Evolutionary conservation across 1,140 invertebrate species (phyloP), one percentile per base, ranked within the genome.

Genomic region (Octopus sinensis): DNA sequence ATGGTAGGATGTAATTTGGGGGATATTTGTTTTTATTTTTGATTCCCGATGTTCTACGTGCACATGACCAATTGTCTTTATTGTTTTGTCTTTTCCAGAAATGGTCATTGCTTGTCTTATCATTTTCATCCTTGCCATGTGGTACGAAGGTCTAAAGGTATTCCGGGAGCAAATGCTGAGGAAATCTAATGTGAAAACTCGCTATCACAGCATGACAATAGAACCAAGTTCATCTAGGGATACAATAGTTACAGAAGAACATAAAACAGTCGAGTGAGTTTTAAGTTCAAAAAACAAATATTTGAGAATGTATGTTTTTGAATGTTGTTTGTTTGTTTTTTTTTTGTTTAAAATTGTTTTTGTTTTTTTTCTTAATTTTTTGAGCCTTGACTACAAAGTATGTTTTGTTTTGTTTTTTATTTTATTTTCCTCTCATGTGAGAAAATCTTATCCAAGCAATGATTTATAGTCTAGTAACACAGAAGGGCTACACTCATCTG

Each of bases 61-160:
- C 9, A 73, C 13, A n/a, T 5, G 30, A 73, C 6, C 5, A 73
- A 6, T 73, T 13, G 2, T 73, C 13, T 77, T 77, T 77, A 52
- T 68, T 68, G 83, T 82, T 51, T 17, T 78, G 53, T 79, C 80
- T 56, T 83, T 85, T 85, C 5, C 84, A 91, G 90, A 95, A 54
- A 92, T 98, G 80, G 92, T 96, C 56, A 95, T 94, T 0, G 96
- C 96, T 0, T 94, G 96, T 90, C 92, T 97, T 75, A 95, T 94
- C 53, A 95, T 97, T 68, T 95, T 97, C 87, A 92, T 97, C 71
- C 93, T 97, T 89, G 95, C 94, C 0, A 92, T 95, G 10, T 91
- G 97, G 23, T 98, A 97, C 88, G 96, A 98, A 91, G 96, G 95
- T 17, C 92, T 98, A 0, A 98, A 98, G 90, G 87, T 86, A 51